Evolutionary conservation across 2,797 vertebrate genomes (phyloP).

Genomic region (Strix occidentalis): DNA sequence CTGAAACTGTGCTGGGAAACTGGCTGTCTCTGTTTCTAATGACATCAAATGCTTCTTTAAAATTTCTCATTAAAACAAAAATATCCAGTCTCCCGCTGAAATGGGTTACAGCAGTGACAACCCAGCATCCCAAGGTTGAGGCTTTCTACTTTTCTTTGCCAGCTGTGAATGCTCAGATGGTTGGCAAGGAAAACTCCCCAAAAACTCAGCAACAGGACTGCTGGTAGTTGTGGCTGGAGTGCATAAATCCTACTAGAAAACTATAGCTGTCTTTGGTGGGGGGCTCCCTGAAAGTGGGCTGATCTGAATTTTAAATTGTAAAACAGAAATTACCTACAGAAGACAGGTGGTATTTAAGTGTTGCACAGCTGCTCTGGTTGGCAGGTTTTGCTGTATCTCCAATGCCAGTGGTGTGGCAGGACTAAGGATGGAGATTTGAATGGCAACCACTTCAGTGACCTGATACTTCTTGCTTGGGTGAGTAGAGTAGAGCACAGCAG

Average conservation of each 20-base stretch:
- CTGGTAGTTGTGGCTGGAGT: background rate
- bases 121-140: background rate
- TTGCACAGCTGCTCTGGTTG: background rate
- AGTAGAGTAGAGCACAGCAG: background rate
- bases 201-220: background rate
- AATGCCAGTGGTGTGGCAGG: background rate
- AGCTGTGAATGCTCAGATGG: background rate
- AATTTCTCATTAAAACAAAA: background rate
- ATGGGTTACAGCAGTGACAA: background rate
- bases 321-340: background rate
- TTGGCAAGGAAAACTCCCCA: background rate
- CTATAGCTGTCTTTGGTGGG: background rate
- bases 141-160: background rate
- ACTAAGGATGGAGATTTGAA: background rate
- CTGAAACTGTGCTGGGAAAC: background rate
- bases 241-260: background rate
- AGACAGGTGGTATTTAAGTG: background rate
- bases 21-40: background rate
- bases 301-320: background rate
- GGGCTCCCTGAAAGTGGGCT: background rate
- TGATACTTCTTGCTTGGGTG: rapidly evolving
- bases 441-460: background rate
- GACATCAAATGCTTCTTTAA: background rate
- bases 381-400: background rate
- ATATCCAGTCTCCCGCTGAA: background rate